A percentile compares a stretch with the other conserved stretches of the same genome.
These are phyloP conservation scores for Dasyurus viverrinus DNA, from an alignment of 2,113 vertebrate species.

Conservation along the genomic window DNA sequence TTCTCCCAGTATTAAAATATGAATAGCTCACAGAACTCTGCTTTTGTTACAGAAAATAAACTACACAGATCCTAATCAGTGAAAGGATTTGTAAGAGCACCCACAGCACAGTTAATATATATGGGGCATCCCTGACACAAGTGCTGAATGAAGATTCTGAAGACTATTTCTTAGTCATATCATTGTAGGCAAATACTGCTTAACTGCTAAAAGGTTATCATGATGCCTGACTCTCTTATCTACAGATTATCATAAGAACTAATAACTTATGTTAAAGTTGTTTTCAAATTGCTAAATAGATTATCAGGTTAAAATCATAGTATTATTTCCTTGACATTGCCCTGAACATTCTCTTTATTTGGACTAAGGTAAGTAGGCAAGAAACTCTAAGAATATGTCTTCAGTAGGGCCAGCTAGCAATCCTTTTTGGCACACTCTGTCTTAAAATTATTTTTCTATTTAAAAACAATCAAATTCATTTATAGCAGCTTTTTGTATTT, in stretches of 20 bases:
- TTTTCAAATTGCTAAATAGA: not conserved
- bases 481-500: not conserved
- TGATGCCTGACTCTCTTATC: not conserved
- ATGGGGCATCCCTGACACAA: not conserved
- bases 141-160: not conserved
- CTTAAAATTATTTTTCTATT: not conserved
- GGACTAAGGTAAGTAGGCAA: not conserved
- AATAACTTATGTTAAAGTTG: not conserved
- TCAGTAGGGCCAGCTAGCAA: not conserved
- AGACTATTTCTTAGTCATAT: not conserved
- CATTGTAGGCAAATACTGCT: not conserved
- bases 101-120: not conserved
- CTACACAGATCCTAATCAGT: not conserved
- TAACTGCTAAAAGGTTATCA: not conserved
- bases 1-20: constrained; percentile 5
- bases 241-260: not conserved
- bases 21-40: not conserved
- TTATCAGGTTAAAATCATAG: not conserved
- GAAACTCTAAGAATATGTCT: not conserved
- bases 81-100: constrained; percentile 21
- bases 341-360: not conserved
- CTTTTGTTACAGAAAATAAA: not conserved
- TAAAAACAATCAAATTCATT: not conserved
- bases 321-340: not conserved
- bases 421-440: not conserved